Evolutionary conservation across 2,113 vertebrate species (phyloP), one percentile per base, ranked within the genome.

Genomic region (Amphiprion percula): DNA sequence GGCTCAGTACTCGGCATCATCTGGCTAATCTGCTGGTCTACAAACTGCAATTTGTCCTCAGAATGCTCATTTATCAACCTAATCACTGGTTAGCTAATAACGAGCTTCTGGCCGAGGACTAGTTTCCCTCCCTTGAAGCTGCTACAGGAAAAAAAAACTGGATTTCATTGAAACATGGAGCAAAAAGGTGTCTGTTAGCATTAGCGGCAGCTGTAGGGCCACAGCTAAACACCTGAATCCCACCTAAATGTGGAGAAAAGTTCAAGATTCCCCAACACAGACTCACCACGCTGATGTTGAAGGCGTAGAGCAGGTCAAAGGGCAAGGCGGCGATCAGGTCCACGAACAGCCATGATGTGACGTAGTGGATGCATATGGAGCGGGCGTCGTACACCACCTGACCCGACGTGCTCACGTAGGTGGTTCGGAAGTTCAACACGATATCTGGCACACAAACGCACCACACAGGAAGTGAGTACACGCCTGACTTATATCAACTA

Each of bases 231-330:
- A 39, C 37, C 6, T 39, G 10, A 39, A 39, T 39, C 1, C 26
- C 26, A 26, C 26, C 26, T 26, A 3, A 26, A 26, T 26, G 26
- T 26, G 26, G 26, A 26, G 26, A 26, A 26, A 26, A 26, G 26
- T 2, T 26, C 21, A 21, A 21, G 21, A 21, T 21, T 21, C 21
- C 21, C 21, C 21, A 21, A 21, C 21, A 26, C 2, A 33, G 8
- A 80, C 95, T 93, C 68, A 96, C 95, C 95, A 96, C 95, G 28
- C 94, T 96, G 89, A 96, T 94, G 46, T 96, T 96, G 87, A 96
- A 96, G 80, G 95, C 95, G 11, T 96, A 95, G 74, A 96, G 94
- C 16, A 96, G 91, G 88, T 96, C 95, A 68, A 96, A 96, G 74
- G 95, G 95, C 84, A 96, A 77, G 0, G 95, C 95, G 12, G 95